Conservation (phyloP, 2,113 vertebrate genomes). For the Procapra przewalskii region DNA sequence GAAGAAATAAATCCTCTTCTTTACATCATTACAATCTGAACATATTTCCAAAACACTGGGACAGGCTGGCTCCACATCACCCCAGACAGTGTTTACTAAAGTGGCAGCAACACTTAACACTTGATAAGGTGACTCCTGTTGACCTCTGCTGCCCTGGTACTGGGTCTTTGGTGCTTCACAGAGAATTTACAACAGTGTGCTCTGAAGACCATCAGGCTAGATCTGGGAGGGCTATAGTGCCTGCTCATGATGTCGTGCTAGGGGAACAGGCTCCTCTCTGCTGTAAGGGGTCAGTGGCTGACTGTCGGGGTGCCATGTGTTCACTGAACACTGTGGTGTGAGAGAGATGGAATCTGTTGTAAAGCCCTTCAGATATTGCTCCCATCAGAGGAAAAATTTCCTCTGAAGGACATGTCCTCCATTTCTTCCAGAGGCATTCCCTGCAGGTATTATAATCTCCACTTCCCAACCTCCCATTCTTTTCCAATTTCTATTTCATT, state of each 20-base stretch:
- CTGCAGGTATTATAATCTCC: no score
- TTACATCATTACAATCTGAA: no score
- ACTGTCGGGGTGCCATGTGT: fast-evolving
- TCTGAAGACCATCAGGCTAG: background rate
- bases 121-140: background rate
- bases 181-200: fast-evolving
- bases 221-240: fast-evolving
- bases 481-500: background rate
- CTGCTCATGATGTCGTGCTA: fast-evolving
- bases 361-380: background rate
- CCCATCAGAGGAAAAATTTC: background rate
- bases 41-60: background rate
- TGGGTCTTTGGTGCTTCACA: background rate
- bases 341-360: background rate
- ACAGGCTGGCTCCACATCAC: fast-evolving
- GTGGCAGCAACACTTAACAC: background rate
- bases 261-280: background rate
- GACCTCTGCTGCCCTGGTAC: fast-evolving
- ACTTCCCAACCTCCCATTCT: background rate
- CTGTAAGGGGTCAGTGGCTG: background rate
- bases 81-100: background rate
- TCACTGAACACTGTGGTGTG: background rate
- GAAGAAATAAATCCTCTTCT: background rate
- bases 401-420: background rate
- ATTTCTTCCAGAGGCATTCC: background rate